phyloP scores from a whole-genome alignment of 2,888 invertebrate species.

The Harpagoxenus sublaevis region DNA sequence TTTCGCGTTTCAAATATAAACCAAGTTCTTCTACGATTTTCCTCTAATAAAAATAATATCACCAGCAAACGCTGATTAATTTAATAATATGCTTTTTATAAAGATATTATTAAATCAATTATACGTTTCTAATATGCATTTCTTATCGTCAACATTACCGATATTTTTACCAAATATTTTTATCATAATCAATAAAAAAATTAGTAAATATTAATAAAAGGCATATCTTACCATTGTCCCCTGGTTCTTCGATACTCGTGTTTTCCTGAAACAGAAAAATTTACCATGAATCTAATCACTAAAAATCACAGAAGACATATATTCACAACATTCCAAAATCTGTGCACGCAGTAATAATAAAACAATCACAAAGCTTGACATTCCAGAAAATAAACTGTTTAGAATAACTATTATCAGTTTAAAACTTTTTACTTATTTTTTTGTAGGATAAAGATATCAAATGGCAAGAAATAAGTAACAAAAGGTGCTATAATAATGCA shows the following conservation, averaged over 20 bases:
- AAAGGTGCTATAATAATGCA: neutral
- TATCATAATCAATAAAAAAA: neutral
- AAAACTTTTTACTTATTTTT: neutral
- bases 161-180: neutral
- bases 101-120: neutral
- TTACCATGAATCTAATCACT: neutral
- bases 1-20: conserved; percentile 5
- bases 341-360: neutral
- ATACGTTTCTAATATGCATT: neutral
- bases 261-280: conserved; percentile 90
- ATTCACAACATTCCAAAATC: neutral
- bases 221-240: conserved; percentile 90
- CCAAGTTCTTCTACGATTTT: neutral
- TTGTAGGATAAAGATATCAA: neutral
- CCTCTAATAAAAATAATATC: neutral
- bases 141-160: neutral
- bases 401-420: neutral
- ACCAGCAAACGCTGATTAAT: neutral
- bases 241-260: conserved; percentile 92
- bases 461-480: neutral
- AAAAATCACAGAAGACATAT: neutral
- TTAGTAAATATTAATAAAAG: conserved; percentile 21
- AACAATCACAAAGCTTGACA: neutral
- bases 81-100: neutral
- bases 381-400: neutral